Base-by-base conservation (phyloP, 2,797 vertebrate species). In the Alectoris magna region DNA sequence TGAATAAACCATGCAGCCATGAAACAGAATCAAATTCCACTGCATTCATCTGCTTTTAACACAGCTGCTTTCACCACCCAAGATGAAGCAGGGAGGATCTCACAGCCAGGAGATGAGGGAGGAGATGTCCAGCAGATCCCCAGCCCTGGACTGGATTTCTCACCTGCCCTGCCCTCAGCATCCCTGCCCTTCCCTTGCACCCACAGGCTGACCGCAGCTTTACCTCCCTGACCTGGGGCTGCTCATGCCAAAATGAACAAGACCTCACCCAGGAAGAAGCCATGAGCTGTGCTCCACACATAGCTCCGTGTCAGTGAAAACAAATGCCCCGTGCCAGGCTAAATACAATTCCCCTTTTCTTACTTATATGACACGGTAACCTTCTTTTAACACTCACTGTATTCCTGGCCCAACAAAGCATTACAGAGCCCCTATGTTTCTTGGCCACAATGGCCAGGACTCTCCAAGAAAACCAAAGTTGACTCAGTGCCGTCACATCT, bases 281-380 rank as follows among this genome's bases (percentile, higher is more conserved):
- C 81, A 10, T 75, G 88, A 94, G 88, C 88, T 55, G 46, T 82
- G 75, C 75, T 71, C 83, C 75, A 91, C 24, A n/a, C 80, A 76
- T 73, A 96, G 92, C 88, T 95, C 96, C 83, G 87, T 49, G 43
- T 31, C 88, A 96, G 87, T 70, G 88, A 97, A 96, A 97, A 97
- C 96, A 97, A 88, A 71, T 7, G 44, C 62, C 70, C 77, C 1
- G 11, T 93, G 97, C 97, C 97, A 97, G 96, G 91, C 41, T 80
- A 96, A 97, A 97, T 90, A 97, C 83, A 94, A 85, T 95, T 92
- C 81, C 62, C 91, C 73, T 94, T 66, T 84, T 74, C 79, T 93
- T 74, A 55, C 95, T 96, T 93, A 64, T 41, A 94, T 82, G 94
- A 95, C 43, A 53, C 38, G 87, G 96, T 93, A 95, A 95, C 81